phyloP scores from a whole-genome alignment of 2,113 vertebrate species.

The Petroica traversi region DNA sequence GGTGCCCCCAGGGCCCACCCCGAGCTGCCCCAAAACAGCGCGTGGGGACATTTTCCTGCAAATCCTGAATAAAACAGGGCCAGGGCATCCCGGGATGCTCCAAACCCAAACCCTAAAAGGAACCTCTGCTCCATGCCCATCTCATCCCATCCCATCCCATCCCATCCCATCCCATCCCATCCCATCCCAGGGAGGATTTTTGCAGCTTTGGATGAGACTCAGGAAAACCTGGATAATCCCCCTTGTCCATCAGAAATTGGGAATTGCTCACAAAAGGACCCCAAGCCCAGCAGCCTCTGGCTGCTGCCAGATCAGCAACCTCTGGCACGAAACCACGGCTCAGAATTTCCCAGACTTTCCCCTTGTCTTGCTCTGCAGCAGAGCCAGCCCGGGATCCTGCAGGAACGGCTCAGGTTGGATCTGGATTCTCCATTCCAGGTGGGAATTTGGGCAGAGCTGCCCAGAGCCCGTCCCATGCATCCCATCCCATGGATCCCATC shows the following conservation, averaged over 20 bases:
- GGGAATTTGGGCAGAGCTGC: neutral
- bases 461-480: neutral
- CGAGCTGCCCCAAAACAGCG: neutral
- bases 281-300: neutral
- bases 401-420: neutral
- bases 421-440: neutral
- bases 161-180: neutral
- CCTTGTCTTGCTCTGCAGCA: neutral
- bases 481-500: too few species aligned
- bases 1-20: neutral
- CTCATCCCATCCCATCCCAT: neutral
- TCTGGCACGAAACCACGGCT: neutral
- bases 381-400: neutral
- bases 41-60: fast-evolving
- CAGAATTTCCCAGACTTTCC: neutral
- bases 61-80: neutral
- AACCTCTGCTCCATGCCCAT: fast-evolving
- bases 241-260: fast-evolving
- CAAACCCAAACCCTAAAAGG: neutral
- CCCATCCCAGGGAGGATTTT: neutral
- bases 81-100: fast-evolving
- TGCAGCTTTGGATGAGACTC: neutral
- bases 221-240: neutral
- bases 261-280: neutral
- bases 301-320: neutral